These are phyloP conservation scores for Diacarnus erythraeanus DNA, from an alignment of 37 sponge, comb jelly and placozoan species.

Conservation along the genomic window DNA sequence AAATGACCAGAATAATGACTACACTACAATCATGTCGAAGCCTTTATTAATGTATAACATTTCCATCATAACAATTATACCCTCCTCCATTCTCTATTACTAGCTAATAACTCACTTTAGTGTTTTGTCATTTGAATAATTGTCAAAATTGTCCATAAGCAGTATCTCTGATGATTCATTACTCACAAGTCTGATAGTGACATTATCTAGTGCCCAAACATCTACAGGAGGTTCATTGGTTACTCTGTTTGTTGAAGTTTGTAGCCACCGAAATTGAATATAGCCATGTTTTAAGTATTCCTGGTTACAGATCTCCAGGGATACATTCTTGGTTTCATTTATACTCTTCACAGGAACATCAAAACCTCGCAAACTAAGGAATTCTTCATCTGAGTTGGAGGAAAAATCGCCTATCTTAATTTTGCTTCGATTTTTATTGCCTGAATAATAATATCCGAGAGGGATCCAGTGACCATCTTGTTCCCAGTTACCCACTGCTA, in stretches of 20 bases:
- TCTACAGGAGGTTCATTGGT: background rate
- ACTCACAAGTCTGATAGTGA: background rate
- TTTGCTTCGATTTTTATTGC: background rate
- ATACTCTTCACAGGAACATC: background rate
- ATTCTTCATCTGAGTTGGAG: too few relatives aligned
- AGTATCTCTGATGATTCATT: background rate
- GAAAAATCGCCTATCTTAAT: background rate
- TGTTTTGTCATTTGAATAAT: too few relatives aligned
- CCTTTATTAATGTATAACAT: too few relatives aligned
- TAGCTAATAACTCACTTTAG: too few relatives aligned
- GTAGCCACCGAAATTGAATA: constrained; percentile 13
- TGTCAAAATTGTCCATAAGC: background rate
- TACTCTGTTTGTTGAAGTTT: background rate
- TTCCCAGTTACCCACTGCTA: background rate
- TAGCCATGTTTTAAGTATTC: background rate
- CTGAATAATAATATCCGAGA: background rate
- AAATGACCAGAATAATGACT: too few relatives aligned
- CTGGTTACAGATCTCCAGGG: background rate
- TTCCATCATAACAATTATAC: background rate
- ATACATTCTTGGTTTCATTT: background rate
- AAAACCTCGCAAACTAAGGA: background rate
- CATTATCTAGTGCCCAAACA: constrained; percentile 2
- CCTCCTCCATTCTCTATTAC: background rate
- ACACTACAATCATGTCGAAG: too few relatives aligned
- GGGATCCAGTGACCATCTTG: background rate